phyloP scores from a whole-genome alignment of 2,888 invertebrate species.

The Cylindroiulus punctatus region DNA sequence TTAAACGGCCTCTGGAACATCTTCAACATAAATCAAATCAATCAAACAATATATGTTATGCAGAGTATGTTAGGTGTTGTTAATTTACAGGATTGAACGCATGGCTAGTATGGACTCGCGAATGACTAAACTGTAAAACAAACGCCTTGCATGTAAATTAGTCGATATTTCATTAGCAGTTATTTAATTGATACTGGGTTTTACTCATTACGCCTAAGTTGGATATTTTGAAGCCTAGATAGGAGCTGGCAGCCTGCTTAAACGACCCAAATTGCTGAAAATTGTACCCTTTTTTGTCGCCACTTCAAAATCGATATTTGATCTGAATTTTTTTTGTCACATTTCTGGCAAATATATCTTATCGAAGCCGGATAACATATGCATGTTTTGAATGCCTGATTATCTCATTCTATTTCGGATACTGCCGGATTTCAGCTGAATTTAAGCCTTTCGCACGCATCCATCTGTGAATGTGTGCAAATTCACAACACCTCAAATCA shows the following conservation, averaged over 20 bases:
- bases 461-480: not conserved
- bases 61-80: too few relatives aligned
- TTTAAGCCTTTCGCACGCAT: not conserved
- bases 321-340: not conserved
- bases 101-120: too few relatives aligned
- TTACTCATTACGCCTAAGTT: not conserved
- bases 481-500: not conserved
- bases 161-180: too few relatives aligned
- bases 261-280: slow-evolving; percentile 35
- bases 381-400: slow-evolving; percentile 32
- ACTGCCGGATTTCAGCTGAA: not conserved
- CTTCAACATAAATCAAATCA: too few relatives aligned
- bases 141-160: too few relatives aligned
- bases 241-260: not conserved
- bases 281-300: not conserved
- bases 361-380: slow-evolving; percentile 31
- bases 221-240: not conserved
- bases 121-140: too few relatives aligned
- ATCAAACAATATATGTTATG: too few relatives aligned
- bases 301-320: slow-evolving; percentile 6
- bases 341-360: slow-evolving; percentile 28
- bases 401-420: not conserved
- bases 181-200: not conserved
- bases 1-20: too few relatives aligned
- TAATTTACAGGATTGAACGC: too few relatives aligned